Evolutionary conservation across 2,113 vertebrate genomes (phyloP).

Genomic region (Paedocypris sp.): DNA sequence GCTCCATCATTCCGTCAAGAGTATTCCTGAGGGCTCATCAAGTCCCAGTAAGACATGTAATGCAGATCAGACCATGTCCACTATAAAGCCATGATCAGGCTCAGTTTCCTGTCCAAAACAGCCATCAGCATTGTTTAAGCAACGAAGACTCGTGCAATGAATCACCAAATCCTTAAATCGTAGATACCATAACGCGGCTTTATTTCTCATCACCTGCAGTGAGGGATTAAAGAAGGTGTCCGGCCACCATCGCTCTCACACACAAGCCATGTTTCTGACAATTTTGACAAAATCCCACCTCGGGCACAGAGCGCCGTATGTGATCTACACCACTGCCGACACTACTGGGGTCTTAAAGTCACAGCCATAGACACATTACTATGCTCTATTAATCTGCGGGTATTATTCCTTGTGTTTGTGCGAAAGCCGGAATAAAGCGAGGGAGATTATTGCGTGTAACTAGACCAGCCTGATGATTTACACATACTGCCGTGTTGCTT

Average conservation of each 20-base stretch:
- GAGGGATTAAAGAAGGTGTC: slow-evolving; percentile 2
- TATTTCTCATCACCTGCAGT: background rate
- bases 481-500: too few relatives aligned
- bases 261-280: slow-evolving; percentile 26
- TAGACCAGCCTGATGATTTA: background rate
- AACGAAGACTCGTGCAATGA: slow-evolving; percentile 13
- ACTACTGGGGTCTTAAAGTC: slow-evolving; percentile 37
- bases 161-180: slow-evolving; percentile 41
- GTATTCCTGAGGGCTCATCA: slow-evolving; percentile 11
- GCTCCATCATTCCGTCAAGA: slow-evolving; percentile 5
- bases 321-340: slow-evolving; percentile 22
- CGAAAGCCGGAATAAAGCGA: background rate
- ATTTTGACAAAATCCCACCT: slow-evolving; percentile 31
- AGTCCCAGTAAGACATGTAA: slow-evolving; percentile 43
- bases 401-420: slow-evolving; percentile 4
- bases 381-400: slow-evolving; percentile 27
- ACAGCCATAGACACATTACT: slow-evolving; percentile 25
- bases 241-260: slow-evolving; percentile 11
- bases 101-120: slow-evolving; percentile 28
- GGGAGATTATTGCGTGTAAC: background rate
- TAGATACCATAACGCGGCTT: background rate
- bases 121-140: slow-evolving; percentile 36
- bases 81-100: slow-evolving; percentile 26
- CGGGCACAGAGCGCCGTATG: slow-evolving; percentile 18
- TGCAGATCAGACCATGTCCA: slow-evolving; percentile 16